Conservation (phyloP, 2,113 vertebrate species). For the Hassar affinis region DNA sequence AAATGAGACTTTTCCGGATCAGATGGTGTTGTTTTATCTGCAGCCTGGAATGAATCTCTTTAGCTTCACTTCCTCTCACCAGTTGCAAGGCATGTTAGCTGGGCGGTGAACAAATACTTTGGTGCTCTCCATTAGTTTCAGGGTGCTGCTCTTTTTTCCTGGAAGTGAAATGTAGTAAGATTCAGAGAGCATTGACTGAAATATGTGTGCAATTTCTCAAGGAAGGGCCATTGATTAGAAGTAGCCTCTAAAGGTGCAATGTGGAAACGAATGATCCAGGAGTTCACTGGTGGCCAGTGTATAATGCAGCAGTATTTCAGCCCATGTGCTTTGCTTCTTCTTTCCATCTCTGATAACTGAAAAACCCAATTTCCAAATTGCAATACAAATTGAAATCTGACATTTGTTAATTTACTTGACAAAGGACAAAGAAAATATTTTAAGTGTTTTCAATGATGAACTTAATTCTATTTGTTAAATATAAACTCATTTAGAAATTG, state of each 20-base stretch:
- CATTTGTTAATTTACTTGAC: no score
- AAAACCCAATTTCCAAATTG: no score
- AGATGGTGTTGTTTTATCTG: background rate
- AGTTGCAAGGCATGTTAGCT: slow-evolving; percentile 34
- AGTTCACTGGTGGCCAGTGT: slow-evolving; percentile 61
- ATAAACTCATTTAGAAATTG: no score
- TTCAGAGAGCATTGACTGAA: slow-evolving; percentile 64
- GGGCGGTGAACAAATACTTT: slow-evolving; percentile 34
- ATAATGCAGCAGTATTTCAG: background rate
- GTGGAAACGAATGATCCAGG: slow-evolving; percentile 67
- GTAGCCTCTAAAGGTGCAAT: slow-evolving; percentile 56
- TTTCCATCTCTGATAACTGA: background rate
- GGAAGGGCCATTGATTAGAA: slow-evolving; percentile 70
- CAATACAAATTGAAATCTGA: no score
- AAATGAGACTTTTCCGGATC: background rate
- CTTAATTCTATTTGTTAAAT: no score
- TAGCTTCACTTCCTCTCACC: slow-evolving; percentile 38
- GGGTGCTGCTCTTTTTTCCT: slow-evolving; percentile 44
- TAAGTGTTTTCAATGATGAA: no score
- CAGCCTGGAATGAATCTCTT: slow-evolving; percentile 22
- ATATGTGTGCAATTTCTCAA: slow-evolving; percentile 65
- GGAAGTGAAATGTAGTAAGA: slow-evolving; percentile 69
- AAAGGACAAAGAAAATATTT: no score
- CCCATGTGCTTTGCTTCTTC: background rate
- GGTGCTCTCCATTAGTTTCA: slow-evolving; percentile 43